A percentile compares a stretch with the other conserved stretches of the same genome.
phyloP scores from a whole-genome alignment of 2,113 vertebrate species.

The Tretioscincus oriximinensis region DNA sequence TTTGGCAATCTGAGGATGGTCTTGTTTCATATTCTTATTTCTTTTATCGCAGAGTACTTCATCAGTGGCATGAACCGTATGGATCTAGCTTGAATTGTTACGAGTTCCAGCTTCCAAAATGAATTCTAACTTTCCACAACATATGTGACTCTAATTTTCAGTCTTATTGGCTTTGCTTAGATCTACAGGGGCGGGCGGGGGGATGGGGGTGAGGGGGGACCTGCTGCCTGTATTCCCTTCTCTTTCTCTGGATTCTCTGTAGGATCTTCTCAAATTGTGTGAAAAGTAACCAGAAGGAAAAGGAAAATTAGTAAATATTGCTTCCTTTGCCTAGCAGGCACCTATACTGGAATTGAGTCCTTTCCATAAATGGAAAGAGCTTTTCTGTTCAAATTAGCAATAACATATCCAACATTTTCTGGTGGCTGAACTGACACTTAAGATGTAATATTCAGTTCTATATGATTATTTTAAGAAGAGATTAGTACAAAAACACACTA shows the following conservation, averaged over 20 bases:
- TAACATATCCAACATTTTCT: background rate
- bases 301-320: background rate
- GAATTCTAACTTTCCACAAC: background rate
- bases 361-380: background rate
- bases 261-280: too few relatives aligned
- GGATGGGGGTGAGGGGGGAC: background rate
- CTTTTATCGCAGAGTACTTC: background rate
- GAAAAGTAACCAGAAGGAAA: background rate
- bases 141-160: background rate
- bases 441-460: background rate
- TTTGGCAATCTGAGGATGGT: slow-evolving; percentile 33
- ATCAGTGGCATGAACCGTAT: background rate
- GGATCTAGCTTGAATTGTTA: background rate
- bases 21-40: background rate
- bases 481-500: background rate
- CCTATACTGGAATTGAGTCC: background rate
- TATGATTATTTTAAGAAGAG: background rate
- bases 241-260: background rate
- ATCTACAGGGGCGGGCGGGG: background rate
- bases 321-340: background rate
- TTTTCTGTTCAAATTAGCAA: background rate
- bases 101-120: background rate
- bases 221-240: background rate
- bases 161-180: background rate
- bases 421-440: background rate